A percentile compares a stretch with the other conserved stretches of the same genome.
Conservation (phyloP, 2,113 vertebrate species). For the Cyprinus carpio region DNA sequence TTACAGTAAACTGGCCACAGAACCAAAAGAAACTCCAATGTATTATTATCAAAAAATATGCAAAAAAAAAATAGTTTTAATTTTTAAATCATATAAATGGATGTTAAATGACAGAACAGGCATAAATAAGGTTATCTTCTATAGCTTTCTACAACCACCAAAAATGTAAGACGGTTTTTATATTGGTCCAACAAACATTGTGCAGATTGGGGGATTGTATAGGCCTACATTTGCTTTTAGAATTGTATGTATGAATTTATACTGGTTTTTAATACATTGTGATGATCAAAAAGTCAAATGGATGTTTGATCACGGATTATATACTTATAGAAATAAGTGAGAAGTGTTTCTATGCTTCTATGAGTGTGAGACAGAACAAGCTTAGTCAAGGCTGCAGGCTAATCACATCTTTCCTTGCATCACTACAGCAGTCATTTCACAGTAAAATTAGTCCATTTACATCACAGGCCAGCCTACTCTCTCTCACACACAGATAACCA, state of each 20-base stretch:
- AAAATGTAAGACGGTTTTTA: not conserved
- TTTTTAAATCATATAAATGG: not conserved
- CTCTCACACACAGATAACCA: constrained; percentile 43
- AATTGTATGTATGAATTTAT: not conserved
- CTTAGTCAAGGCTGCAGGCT: constrained; percentile 9
- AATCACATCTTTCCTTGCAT: constrained; percentile 30
- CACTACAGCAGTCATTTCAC: constrained; percentile 53
- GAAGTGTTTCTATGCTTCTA: not conserved
- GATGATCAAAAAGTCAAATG: not conserved
- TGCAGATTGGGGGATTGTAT: not conserved
- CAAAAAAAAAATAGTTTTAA: not conserved
- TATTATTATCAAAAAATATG: not conserved
- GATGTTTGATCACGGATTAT: not conserved
- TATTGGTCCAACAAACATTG: not conserved
- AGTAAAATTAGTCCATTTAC: constrained; percentile 57
- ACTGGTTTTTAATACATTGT: not conserved
- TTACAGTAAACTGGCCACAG: not conserved
- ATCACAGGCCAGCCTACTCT: constrained; percentile 41
- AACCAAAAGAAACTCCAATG: not conserved
- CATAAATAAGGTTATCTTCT: not conserved
- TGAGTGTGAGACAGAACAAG: not conserved
- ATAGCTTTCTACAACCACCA: not conserved
- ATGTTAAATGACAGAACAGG: not conserved
- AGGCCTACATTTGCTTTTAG: not conserved
- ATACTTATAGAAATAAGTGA: not conserved